phyloP scores from a whole-genome alignment of 2,797 vertebrate genomes.

The Loriculus beryllinus region DNA sequence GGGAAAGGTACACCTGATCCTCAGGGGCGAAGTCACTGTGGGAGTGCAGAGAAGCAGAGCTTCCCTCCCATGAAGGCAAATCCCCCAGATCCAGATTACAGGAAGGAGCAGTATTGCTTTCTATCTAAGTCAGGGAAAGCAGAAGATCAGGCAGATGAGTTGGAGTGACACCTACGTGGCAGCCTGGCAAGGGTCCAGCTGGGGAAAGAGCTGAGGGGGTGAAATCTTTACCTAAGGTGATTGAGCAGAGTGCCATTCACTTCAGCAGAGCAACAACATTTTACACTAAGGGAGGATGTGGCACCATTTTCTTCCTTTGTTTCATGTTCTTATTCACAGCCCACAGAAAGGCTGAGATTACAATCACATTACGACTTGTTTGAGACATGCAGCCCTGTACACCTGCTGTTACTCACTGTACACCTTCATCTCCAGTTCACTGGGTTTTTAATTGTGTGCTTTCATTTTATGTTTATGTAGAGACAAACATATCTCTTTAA shows the following conservation, averaged over 20 bases:
- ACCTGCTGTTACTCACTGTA: background rate
- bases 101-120: background rate
- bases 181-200: background rate
- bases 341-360: background rate
- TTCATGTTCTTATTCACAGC: accelerated
- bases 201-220: background rate
- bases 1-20: background rate
- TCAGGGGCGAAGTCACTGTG: background rate
- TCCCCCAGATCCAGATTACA: background rate
- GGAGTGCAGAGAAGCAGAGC: background rate
- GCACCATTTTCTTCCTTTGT: background rate
- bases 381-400: background rate
- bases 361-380: background rate
- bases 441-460: constrained; percentile 21
- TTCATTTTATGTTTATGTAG: constrained; percentile 26
- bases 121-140: background rate
- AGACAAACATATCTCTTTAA: constrained; percentile 21
- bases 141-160: background rate
- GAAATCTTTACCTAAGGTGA: constrained; percentile 26
- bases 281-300: background rate
- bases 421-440: background rate
- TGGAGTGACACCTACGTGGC: background rate
- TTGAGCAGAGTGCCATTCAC: background rate
- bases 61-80: background rate
- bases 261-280: background rate